Base-by-base conservation (phyloP, 2,888 invertebrate species). In the Conops quadrifasciatus region DNA sequence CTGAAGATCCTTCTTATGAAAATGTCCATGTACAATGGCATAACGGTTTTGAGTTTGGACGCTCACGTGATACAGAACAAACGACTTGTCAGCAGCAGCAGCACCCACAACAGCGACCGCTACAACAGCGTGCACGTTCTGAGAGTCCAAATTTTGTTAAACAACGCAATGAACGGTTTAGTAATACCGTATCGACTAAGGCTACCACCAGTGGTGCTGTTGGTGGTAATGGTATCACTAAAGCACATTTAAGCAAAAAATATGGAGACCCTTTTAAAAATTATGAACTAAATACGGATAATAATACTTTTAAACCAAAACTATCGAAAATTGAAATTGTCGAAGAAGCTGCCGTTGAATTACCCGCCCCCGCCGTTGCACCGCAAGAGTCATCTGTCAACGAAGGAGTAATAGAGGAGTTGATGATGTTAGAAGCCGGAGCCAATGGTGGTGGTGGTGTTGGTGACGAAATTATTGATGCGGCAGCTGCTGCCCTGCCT, bases 21-120 rank as follows among this genome's bases (percentile, higher is more conserved):
- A 85, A 85, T 76, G 84, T 85, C 1, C 85, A 84, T 71, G 85
- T 85, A 1, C 85, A 85, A 71, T 85, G 85, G 83, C 84, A 85
- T 62, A 85, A 85, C 75, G 85, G 85, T 45, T 85, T 85, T 45
- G 85, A 85, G 71, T 85, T 85, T 72, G 85, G 85, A 16, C 79
- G 85, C 19, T 85, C 85, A 0, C 78, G 85, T 4, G 85, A 85
- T 63, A 73, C 74, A 63, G 69, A 69, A n/a, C 74, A 75, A 24
- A 47, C 68, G 69, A n/a, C 74, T 69, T 77, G 75, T 71, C 71
- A 68, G 19, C 72, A 71, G 60, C 73, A 65, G 26, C 72, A 73
- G 24, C 74, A 68, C 21, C 78, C 70, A 69, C 80, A 43, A 3
- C 60, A 19, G 11, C 58, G 15, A 5, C 81, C 84, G 19, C 75